Percentiles rank a stretch among this genome's conserved stretches.
Conservation (phyloP, 2,113 vertebrate species). For the Tympanuchus pallidicinctus region DNA sequence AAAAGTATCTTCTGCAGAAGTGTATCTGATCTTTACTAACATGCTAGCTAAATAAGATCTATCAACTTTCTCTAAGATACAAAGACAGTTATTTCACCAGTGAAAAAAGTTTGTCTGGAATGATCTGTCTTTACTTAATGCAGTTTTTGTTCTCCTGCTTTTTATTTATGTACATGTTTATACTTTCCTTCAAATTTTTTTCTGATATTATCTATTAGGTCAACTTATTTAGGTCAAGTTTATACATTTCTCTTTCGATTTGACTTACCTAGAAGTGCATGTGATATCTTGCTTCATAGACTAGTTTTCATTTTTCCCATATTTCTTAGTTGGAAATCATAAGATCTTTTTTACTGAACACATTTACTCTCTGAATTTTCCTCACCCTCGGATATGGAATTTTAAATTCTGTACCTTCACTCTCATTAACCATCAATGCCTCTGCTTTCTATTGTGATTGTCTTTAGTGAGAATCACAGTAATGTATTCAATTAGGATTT, state of each 20-base stretch:
- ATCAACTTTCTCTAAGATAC: not conserved
- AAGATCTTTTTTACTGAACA: not conserved
- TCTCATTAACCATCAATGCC: not conserved
- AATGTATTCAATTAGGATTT: not conserved
- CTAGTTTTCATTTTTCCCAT: not conserved
- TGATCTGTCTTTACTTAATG: not conserved
- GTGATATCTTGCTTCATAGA: not conserved
- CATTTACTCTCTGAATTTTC: not conserved
- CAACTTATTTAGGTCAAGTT: too few species aligned
- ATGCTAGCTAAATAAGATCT: not conserved
- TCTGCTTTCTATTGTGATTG: not conserved
- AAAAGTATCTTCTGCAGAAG: not conserved
- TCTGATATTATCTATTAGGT: not conserved
- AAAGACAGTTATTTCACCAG: not conserved
- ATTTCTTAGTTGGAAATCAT: not conserved
- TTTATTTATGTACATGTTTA: not conserved
- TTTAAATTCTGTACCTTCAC: not conserved
- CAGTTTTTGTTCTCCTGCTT: not conserved
- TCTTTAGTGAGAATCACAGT: not conserved
- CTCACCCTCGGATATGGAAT: not conserved
- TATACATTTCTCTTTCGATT: not conserved
- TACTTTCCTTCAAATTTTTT: not conserved
- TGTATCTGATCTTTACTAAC: not conserved
- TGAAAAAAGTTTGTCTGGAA: not conserved
- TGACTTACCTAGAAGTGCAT: not conserved